Evolutionary conservation across 2,888 invertebrate species (phyloP), one percentile per base, ranked within the genome.

Genomic region (Lochmaea capreae): DNA sequence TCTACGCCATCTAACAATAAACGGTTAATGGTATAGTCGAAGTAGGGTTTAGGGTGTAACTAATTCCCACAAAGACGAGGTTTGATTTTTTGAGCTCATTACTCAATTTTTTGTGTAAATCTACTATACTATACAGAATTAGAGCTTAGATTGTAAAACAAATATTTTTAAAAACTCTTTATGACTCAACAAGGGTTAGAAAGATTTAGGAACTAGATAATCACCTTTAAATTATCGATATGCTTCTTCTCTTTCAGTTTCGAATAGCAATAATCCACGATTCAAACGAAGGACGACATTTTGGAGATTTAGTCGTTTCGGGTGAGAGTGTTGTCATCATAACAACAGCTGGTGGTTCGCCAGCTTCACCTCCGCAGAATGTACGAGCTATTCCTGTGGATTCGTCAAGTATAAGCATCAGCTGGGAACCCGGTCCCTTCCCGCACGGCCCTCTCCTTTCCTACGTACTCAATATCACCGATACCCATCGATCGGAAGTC

Each of bases 381-480:
- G 91, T 95, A 79, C 90, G 93, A 79, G 93, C 94, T 22, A 91
- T 94, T 72, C 92, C 96, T 4, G 91, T 96, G 71, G 96, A 97
- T 87, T 91, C 94, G 67, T 92, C 92, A 80, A 92, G 96, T 80
- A 93, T 97, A 76, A 95, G 95, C 77, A 91, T 97, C 75, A 94
- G 94, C 81, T 97, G 97, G 97, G 92, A 93, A 85, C 93, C 95
- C 16, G 97, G 97, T 16, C 91, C 91, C 69, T 96, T 94, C 85
- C 93, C 94, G 67, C 96, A 96, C 87, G 97, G 96, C 78, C 96
- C 95, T 57, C 90, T 97, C 81, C 91, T 95, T 76, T 95, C 96
- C 78, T 97, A 96, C 88, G 93, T 94, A 79, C 88, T 97, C 78
- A 90, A 92, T 82, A 90, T 96, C 62, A 90, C 90, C 72, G 87